Base-by-base conservation (phyloP, 2,113 vertebrate genomes). In the Xyliphius kryptos region DNA sequence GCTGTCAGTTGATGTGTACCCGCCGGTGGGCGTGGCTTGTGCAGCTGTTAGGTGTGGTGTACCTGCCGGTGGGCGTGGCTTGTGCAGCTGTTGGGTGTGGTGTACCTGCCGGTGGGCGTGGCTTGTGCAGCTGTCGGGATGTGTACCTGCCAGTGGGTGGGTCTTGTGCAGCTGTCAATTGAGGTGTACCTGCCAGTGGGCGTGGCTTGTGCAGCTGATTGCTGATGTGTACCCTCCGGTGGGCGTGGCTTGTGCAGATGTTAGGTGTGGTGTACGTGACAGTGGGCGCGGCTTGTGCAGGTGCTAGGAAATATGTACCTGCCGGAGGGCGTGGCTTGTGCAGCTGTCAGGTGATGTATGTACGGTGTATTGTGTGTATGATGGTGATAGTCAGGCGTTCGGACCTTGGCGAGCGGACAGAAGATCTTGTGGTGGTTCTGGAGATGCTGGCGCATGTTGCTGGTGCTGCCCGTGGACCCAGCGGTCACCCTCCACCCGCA, bases 361-460 rank as follows among this genome's bases (percentile, higher is more conserved):
- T 32, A 6, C 4, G 4, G 26, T 32, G 26, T n/a, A 32, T 32
- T 32, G 26, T 3, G 26, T 32, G 26, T n/a, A n/a, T n/a, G 26
- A 6, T 32, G 26, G 7, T 32, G 26, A 32, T 32, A 6, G 26
- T 5, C 26, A 32, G 26, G 7, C n/a, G 6, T 17, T 6, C 38
- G 1, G 51, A 67, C 65, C 56, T 67, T 59, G n/a, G 12, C 17
- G 10, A 53, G 15, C 1, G 65, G 56, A 50, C 65, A 67, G n/a
- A 60, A 40, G 12, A 67, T 67, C 56, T 53, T 56, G 59, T 67
- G 65, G 40, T 60, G 65, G 16, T 48, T 58, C 40, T 67, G 65
- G 3, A 67, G 65, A 12, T 67, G 65, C 10, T 67, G 50, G 0
- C 65, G 40, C 65, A 67, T 67, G 56, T 60, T 67, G 65, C 56